Percentiles rank a stretch among this genome's conserved stretches.
phyloP scores from a whole-genome alignment of 2,797 vertebrate species.

The Neomorphus geoffroyi region DNA sequence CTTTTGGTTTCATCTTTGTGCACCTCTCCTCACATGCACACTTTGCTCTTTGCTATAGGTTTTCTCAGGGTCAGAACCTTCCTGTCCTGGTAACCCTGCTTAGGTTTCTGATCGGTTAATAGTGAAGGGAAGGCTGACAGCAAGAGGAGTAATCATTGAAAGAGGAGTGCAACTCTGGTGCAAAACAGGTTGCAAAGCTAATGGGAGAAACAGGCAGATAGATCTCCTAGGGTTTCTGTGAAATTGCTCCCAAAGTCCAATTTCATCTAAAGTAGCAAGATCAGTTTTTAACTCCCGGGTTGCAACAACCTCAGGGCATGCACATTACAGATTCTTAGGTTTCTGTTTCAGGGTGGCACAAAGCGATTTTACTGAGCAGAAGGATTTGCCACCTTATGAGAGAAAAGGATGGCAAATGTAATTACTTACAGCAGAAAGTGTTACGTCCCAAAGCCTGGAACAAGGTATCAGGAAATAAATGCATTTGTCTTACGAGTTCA shows the following conservation, averaged over 20 bases:
- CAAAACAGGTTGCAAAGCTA: not conserved
- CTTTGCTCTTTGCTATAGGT: not conserved
- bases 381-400: not conserved
- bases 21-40: fast-evolving
- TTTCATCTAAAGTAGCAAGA: not conserved
- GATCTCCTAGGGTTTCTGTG: not conserved
- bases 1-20: not conserved
- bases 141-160: not conserved
- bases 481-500: not conserved
- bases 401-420: not conserved
- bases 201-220: not conserved
- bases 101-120: not conserved
- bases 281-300: not conserved
- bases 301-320: not conserved
- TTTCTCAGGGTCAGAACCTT: not conserved
- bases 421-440: not conserved
- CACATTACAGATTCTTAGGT: not conserved
- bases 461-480: not conserved
- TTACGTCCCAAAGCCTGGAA: not conserved
- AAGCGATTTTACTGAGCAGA: not conserved
- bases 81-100: not conserved
- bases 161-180: not conserved
- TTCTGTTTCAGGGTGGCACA: not conserved
- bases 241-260: not conserved
- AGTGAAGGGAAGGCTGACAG: not conserved